A percentile compares a stretch with the other conserved stretches of the same genome.
Conservation (phyloP, 2,888 invertebrate genomes). For the Apomyelois bistriatella region DNA sequence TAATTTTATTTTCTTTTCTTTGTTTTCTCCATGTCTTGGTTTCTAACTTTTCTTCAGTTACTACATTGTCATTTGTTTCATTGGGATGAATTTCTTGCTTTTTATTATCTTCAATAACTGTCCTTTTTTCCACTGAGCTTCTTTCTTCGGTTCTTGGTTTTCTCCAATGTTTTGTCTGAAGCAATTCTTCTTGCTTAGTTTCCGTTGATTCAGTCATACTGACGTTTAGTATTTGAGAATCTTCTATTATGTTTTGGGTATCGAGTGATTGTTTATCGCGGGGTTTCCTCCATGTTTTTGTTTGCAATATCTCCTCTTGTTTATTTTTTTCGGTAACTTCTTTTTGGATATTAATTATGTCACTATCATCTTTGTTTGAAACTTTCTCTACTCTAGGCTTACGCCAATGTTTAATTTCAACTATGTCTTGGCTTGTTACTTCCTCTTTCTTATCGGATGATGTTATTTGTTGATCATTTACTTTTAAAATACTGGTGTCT, state of each 20-base stretch:
- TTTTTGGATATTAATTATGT: no score
- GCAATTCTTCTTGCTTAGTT: neutral
- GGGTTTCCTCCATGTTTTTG: constrained; percentile 49
- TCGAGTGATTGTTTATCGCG: constrained; percentile 32
- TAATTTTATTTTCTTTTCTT: constrained; percentile 18
- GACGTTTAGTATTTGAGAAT: constrained; percentile 22
- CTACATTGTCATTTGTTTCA: constrained; percentile 18
- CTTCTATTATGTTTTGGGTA: constrained; percentile 16
- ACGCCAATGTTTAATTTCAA: constrained; percentile 45
- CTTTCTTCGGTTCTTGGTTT: constrained; percentile 40
- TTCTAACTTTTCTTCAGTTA: constrained; percentile 17
- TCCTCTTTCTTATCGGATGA: constrained; percentile 21
- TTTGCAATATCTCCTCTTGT: constrained; percentile 24
- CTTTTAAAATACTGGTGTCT: constrained; percentile 28
- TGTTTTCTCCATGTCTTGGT: constrained; percentile 24
- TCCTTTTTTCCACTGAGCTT: constrained; percentile 9
- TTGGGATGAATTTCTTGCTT: neutral
- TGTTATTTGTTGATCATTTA: constrained; percentile 24
- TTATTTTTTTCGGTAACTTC: constrained; percentile 19
- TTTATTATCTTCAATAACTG: constrained; percentile 16
- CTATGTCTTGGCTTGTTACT: constrained; percentile 27
- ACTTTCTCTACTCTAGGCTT: constrained; percentile 30
- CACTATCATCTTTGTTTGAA: constrained; percentile 3
- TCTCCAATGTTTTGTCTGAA: constrained; percentile 34
- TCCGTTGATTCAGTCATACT: neutral